These are phyloP conservation scores for Uropsilus gracilis DNA, from an alignment of 2,113 vertebrate genomes.

Conservation along the genomic window DNA sequence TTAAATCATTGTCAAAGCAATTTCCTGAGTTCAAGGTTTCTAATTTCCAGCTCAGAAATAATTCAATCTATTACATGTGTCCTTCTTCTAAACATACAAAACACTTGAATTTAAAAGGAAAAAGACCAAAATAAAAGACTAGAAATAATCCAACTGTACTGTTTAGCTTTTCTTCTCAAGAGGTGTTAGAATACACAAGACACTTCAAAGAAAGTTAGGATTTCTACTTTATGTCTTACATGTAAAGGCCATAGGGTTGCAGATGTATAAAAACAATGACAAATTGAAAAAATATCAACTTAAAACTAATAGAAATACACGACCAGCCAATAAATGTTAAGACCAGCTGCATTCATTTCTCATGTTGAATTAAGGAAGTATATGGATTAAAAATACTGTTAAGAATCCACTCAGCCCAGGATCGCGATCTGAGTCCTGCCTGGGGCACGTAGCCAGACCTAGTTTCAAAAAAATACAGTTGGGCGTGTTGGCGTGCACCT, in stretches of 20 bases:
- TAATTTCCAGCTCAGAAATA: constrained; percentile 65
- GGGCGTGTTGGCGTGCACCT: too few species aligned
- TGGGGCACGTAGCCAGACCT: too few species aligned
- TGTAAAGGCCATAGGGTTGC: constrained; percentile 9
- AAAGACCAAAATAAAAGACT: constrained; percentile 61
- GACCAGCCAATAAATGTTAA: constrained; percentile 4
- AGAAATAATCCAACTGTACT: constrained; percentile 50
- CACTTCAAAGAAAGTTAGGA: constrained; percentile 2
- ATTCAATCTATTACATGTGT: constrained; percentile 28
- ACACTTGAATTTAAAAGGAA: constrained; percentile 57
- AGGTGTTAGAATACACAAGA: background rate
- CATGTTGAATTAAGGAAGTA: background rate
- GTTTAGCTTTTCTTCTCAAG: constrained; percentile 48
- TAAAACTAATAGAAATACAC: constrained; percentile 24
- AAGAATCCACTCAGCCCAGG: background rate
- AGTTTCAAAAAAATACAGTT: too few species aligned
- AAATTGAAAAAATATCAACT: constrained; percentile 9
- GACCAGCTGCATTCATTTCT: constrained; percentile 20
- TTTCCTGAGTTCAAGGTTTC: constrained; percentile 72
- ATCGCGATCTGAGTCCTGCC: too few species aligned
- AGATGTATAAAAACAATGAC: constrained; percentile 26
- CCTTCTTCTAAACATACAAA: constrained; percentile 62
- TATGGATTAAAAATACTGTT: background rate
- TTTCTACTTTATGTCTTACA: constrained; percentile 6
- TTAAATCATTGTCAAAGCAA: constrained; percentile 69